Evolutionary conservation across 1,140 invertebrate species (phyloP).

Genomic region (Penaeus chinensis): DNA sequence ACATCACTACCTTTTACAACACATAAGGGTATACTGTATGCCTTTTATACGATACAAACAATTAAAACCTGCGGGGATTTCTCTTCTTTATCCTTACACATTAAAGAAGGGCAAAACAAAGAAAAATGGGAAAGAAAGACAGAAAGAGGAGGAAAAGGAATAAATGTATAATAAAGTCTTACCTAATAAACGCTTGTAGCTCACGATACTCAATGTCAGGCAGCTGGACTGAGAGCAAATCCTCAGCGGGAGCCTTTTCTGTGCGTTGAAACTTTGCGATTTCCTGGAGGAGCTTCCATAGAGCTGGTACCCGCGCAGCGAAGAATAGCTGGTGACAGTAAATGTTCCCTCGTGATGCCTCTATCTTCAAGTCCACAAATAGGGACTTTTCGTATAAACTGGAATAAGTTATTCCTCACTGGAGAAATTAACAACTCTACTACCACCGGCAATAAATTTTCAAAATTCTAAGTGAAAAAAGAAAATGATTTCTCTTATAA

Average conservation of each 20-base stretch:
- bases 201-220: slow-evolving; percentile 51
- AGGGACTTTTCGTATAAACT: slow-evolving; percentile 57
- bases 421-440: too few relatives aligned
- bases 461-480: too few relatives aligned
- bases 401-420: background rate
- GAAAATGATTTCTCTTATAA: too few relatives aligned
- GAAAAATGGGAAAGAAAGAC: background rate
- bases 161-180: background rate
- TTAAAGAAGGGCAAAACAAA: background rate
- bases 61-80: too few relatives aligned
- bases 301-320: slow-evolving; percentile 46
- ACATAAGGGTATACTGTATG: background rate
- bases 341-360: slow-evolving; percentile 49
- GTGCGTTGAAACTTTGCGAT: slow-evolving; percentile 47
- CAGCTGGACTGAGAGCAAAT: slow-evolving; percentile 45
- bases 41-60: background rate
- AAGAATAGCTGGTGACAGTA: slow-evolving; percentile 57
- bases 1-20: too few relatives aligned
- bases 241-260: background rate
- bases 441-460: too few relatives aligned
- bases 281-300: slow-evolving; percentile 48
- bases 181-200: slow-evolving; percentile 51
- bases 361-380: slow-evolving; percentile 59
- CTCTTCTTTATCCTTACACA: background rate
- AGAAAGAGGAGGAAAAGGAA: background rate